phyloP scores from a whole-genome alignment of 1,140 invertebrate genomes.

The Neodiprion virginianus region DNA sequence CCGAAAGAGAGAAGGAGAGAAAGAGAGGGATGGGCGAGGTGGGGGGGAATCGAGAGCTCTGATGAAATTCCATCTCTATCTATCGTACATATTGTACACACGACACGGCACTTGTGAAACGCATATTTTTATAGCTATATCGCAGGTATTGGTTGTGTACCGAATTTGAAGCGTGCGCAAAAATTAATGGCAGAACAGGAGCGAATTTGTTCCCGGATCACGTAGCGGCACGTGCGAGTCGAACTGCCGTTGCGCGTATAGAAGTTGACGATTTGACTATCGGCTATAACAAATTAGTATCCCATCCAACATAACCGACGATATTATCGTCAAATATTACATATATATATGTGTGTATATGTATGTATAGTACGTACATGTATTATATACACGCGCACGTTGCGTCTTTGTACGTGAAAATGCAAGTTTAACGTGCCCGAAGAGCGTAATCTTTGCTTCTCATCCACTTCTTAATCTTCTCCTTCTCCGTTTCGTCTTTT shows the following conservation, averaged over 20 bases:
- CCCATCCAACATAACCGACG: not conserved
- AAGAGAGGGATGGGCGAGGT: no score
- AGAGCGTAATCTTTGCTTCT: no score
- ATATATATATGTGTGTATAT: not conserved
- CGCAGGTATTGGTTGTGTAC: not conserved
- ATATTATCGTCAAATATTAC: not conserved
- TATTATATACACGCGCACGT: not conserved
- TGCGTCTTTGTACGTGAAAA: no score
- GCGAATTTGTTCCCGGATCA: not conserved
- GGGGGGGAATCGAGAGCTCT: no score
- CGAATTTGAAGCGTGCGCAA: not conserved
- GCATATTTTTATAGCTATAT: no score
- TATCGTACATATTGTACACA: no score
- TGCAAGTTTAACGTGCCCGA: no score
- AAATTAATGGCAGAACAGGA: not conserved
- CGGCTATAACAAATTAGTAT: not conserved
- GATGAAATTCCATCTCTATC: no score
- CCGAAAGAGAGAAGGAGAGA: no score
- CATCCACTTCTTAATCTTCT: no score
- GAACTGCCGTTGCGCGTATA: not conserved
- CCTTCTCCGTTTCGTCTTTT: no score
- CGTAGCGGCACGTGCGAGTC: constrained; percentile 3
- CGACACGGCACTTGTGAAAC: no score
- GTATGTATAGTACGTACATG: not conserved
- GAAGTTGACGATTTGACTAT: not conserved